A percentile compares a stretch with the other conserved stretches of the same genome.
These are phyloP conservation scores for Maniola hyperantus DNA, from an alignment of 2,888 invertebrate species.

Conservation along the genomic window DNA sequence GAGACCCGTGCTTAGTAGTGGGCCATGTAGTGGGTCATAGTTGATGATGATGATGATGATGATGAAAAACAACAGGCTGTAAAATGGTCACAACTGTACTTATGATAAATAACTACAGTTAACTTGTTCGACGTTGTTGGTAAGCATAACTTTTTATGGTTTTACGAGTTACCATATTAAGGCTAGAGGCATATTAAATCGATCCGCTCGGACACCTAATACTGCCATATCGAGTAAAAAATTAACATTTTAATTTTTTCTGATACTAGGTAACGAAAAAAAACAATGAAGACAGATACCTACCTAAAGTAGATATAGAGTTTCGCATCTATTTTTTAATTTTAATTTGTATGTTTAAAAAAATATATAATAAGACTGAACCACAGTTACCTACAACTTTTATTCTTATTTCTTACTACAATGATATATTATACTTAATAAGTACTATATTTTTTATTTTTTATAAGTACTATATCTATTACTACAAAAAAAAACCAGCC, in stretches of 20 bases:
- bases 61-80: not conserved
- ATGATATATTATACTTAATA: too few species aligned
- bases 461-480: too few species aligned
- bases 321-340: too few species aligned
- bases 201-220: conserved; percentile 12
- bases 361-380: too few species aligned
- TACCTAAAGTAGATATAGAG: not conserved
- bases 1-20: too few species aligned
- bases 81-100: conserved; percentile 1
- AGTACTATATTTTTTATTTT: too few species aligned
- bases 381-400: too few species aligned
- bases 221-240: conserved; percentile 2
- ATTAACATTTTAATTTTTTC: conserved; percentile 1
- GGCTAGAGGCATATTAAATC: not conserved
- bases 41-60: too few species aligned
- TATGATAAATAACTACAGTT: conserved; percentile 37
- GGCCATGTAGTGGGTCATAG: too few species aligned
- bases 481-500: too few species aligned
- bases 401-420: too few species aligned
- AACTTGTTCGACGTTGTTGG: conserved; percentile 37
- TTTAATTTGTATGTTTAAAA: too few species aligned
- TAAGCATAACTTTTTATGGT: conserved; percentile 32
- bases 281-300: not conserved
- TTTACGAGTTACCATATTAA: conserved; percentile 32
- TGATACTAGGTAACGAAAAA: not conserved